Evolutionary conservation across 2,797 vertebrate genomes (phyloP).

Genomic region (Silurus aristotelis): DNA sequence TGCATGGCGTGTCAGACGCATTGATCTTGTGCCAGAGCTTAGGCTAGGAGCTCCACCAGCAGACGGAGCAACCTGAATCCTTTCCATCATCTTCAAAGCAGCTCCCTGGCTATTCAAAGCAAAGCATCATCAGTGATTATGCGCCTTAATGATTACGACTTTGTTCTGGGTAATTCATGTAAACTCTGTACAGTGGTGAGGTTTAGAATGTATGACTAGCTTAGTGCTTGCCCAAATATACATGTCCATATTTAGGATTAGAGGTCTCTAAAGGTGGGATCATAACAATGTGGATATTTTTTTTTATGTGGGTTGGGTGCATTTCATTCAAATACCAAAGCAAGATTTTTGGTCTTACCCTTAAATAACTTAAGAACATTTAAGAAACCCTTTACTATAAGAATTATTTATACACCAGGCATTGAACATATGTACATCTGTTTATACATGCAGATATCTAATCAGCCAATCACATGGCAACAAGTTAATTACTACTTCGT

Average conservation of each 20-base stretch:
- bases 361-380: background rate
- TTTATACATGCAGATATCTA: background rate
- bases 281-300: background rate
- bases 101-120: constrained; percentile 40
- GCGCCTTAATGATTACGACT: constrained; percentile 42
- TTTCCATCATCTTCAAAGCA: constrained; percentile 55
- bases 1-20: constrained; percentile 44
- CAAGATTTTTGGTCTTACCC: too few relatives aligned
- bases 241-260: background rate
- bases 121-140: constrained; percentile 45
- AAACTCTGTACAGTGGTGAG: background rate
- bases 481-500: background rate
- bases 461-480: background rate
- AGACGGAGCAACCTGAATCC: constrained; percentile 45
- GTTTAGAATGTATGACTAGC: background rate
- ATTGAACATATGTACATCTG: background rate
- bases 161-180: constrained; percentile 37
- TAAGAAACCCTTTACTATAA: background rate
- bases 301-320: background rate
- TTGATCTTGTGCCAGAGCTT: constrained; percentile 53
- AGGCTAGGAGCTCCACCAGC: constrained; percentile 20
- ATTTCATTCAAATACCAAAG: too few relatives aligned
- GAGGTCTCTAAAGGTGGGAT: background rate
- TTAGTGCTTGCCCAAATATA: background rate
- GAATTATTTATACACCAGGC: background rate